Evolutionary conservation across 2,113 vertebrate genomes (phyloP).

Genomic region (Scalopus aquaticus): DNA sequence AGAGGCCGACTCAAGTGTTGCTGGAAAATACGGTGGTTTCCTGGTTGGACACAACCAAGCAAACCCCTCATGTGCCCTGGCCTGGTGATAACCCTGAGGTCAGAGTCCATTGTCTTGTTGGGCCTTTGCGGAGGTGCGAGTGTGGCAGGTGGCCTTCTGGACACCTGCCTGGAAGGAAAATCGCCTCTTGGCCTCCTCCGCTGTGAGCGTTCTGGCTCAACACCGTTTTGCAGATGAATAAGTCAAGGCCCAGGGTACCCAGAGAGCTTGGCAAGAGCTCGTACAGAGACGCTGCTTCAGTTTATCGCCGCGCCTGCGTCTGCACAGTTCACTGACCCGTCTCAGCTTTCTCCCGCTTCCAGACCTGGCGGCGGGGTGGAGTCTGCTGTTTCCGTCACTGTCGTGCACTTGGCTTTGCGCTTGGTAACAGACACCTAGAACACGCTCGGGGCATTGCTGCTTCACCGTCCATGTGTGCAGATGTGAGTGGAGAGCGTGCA

Average conservation of each 20-base stretch:
- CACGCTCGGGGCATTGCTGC: neutral
- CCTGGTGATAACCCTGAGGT: neutral
- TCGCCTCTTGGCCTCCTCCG: neutral
- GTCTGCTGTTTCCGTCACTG: neutral
- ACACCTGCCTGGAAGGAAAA: neutral
- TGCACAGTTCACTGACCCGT: neutral
- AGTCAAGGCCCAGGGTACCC: neutral
- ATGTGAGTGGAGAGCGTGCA: neutral
- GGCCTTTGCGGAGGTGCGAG: neutral
- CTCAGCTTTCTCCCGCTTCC: neutral
- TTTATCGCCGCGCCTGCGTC: neutral
- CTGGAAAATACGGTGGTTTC: neutral
- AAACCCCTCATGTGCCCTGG: neutral
- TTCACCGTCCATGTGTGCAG: neutral
- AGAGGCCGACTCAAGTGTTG: neutral
- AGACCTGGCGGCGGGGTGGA: too few relatives aligned
- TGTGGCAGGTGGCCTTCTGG: neutral
- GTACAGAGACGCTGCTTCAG: neutral
- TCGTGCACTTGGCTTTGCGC: neutral
- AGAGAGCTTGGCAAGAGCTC: neutral
- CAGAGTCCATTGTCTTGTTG: neutral
- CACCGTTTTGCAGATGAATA: neutral
- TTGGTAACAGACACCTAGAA: neutral
- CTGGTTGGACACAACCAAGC: neutral
- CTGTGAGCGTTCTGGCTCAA: neutral